A percentile compares a stretch with the other conserved stretches of the same genome.
phyloP scores from a whole-genome alignment of 1,140 invertebrate genomes.

The Drosophila sturtevanti region DNA sequence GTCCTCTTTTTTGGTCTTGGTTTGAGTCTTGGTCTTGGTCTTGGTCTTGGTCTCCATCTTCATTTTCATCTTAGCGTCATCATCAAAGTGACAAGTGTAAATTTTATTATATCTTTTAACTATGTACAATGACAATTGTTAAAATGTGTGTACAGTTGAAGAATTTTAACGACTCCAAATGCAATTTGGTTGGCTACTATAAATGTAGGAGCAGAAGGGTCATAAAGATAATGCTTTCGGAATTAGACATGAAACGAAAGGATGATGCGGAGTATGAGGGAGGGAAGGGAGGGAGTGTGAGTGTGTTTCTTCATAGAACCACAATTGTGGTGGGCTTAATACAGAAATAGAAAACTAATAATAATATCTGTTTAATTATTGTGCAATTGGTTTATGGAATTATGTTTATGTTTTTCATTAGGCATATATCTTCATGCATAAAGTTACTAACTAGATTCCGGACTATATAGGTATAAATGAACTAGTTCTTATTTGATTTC shows the following conservation, averaged over 20 bases:
- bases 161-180: slow-evolving; percentile 5
- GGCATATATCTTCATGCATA: too few species aligned
- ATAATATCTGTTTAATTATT: too few species aligned
- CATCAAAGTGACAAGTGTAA: slow-evolving; percentile 8
- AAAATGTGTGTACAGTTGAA: slow-evolving; percentile 7
- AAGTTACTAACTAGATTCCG: too few species aligned
- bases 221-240: background rate
- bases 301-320: background rate
- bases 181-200: background rate
- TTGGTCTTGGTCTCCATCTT: background rate
- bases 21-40: too few species aligned
- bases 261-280: too few species aligned
- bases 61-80: too few species aligned
- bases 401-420: too few species aligned
- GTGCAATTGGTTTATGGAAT: too few species aligned
- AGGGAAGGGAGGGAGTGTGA: background rate
- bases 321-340: background rate
- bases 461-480: too few species aligned
- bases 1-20: background rate
- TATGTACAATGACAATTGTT: slow-evolving; percentile 6
- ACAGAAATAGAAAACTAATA: too few species aligned
- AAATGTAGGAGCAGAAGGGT: background rate
- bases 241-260: background rate
- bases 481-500: too few species aligned
- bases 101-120: slow-evolving; percentile 5